phyloP scores from a whole-genome alignment of 2,888 invertebrate genomes.

The Melanchra persicariae region DNA sequence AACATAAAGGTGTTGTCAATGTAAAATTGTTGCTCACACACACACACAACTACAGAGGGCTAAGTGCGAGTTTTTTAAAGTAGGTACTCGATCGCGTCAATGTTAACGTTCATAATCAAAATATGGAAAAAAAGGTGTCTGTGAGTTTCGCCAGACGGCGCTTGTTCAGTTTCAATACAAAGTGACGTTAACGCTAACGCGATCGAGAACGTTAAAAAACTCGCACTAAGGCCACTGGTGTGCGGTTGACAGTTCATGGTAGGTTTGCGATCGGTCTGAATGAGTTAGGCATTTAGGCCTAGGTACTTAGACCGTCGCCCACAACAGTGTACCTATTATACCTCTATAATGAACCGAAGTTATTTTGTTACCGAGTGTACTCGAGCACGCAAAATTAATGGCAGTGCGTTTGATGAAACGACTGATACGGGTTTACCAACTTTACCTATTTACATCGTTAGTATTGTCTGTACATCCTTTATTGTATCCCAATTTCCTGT shows the following conservation, averaged over 20 bases:
- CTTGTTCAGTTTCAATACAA: too few relatives aligned
- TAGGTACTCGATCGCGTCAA: too few relatives aligned
- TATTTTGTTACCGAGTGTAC: slow-evolving; percentile 73
- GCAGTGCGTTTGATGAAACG: slow-evolving; percentile 71
- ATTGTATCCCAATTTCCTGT: slow-evolving; percentile 71
- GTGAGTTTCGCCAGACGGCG: too few relatives aligned
- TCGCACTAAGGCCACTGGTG: too few relatives aligned
- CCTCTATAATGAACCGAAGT: slow-evolving; percentile 71
- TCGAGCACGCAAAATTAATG: slow-evolving; percentile 76
- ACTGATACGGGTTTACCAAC: slow-evolving; percentile 67
- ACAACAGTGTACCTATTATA: slow-evolving; percentile 63
- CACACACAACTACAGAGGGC: neutral
- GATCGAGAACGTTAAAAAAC: too few relatives aligned
- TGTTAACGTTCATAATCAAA: too few relatives aligned
- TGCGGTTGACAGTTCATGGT: neutral
- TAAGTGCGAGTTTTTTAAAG: too few relatives aligned
- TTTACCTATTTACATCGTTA: slow-evolving; percentile 68
- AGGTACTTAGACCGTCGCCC: slow-evolving; percentile 5
- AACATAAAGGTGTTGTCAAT: neutral
- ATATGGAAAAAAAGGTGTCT: too few relatives aligned
- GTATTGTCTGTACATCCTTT: slow-evolving; percentile 56
- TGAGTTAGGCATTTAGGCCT: slow-evolving; percentile 41
- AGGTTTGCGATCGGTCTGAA: slow-evolving; percentile 25
- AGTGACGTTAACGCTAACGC: too few relatives aligned
- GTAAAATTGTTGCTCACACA: too few relatives aligned